Base-by-base conservation (phyloP, 2,888 invertebrate species). In the Hydraecia micacea region DNA sequence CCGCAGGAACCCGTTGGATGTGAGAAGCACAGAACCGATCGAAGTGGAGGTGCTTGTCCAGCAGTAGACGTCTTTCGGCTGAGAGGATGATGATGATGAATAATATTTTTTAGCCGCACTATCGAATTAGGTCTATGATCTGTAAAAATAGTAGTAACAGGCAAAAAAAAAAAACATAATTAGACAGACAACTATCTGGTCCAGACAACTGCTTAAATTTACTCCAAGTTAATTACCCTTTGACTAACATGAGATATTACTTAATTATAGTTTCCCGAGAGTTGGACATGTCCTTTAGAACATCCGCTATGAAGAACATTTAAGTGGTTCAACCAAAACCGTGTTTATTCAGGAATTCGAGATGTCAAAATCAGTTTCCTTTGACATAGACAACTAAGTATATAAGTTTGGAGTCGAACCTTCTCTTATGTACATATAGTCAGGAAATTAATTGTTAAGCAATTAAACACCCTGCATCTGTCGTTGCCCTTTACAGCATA, bases 231-330 rank as follows among this genome's bases (percentile, higher is more conserved):
- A 2, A 49, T 60, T 63, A 32, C 42, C 32, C n/a, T 77, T 62
- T 39, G 39, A 7, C 25, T 11, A 39, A 49, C 60, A 32, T 39
- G 2, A 39, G 25, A 8, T 46, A 73, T 60, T 39, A 68, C 42
- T 42, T 42, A 42, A 9, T 39, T 74, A 67, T 36, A 77, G 28
- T 77, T 77, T 3, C 7, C 11, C 21, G 11, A 32, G n/a, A 69
- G 62, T 74, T 74, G 58, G 42, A n/a, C 58, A n/a, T 72, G 42
- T 42, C 58, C 28, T 52, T 77, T 21, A 2, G 1, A 52, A 78
- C 32, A 52, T 32, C 36, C 9, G 7, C 21, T 74, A 11, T 11
- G 6, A n/a, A 75, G 46, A 67, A 28, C 39, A 55, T n/a, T 25
- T 39, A 7, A 58, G 25, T 49, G 15, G 36, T 60, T 77, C 25